Evolutionary conservation across 2,888 invertebrate species (phyloP).

Genomic region (Drosophila parthenogenetica): DNA sequence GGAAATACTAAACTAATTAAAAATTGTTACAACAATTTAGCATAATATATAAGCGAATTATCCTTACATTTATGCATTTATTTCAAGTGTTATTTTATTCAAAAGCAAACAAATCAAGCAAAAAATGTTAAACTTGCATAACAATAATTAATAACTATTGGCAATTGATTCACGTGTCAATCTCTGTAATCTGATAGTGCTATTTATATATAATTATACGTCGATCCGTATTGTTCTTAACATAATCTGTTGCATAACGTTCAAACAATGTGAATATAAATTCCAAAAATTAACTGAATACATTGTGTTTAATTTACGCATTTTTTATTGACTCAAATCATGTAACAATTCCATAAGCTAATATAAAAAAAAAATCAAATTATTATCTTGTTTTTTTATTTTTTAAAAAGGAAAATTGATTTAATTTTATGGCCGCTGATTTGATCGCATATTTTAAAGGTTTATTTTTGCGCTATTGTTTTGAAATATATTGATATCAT

Average conservation of each 20-base stretch:
- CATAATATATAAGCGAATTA: conserved; percentile 43
- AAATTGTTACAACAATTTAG: conserved; percentile 23
- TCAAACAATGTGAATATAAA: conserved; percentile 36
- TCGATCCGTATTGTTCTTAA: conserved; percentile 23
- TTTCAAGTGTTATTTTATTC: conserved; percentile 10
- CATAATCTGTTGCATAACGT: conserved; percentile 37
- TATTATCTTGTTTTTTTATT: conserved; percentile 1
- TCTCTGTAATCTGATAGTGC: conserved; percentile 11
- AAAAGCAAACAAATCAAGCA: conserved; percentile 24
- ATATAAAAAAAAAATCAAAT: conserved; percentile 33
- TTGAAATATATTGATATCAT: not conserved
- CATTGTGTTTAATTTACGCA: conserved; percentile 22
- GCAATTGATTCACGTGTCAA: conserved; percentile 24
- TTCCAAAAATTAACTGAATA: conserved; percentile 17
- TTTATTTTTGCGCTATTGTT: not conserved
- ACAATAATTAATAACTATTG: conserved; percentile 9
- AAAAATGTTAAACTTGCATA: conserved; percentile 3
- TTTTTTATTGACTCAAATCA: conserved; percentile 30
- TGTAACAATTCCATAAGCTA: conserved; percentile 19
- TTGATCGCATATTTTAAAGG: not conserved
- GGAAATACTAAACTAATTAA: conserved; percentile 39
- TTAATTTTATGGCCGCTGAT: not conserved
- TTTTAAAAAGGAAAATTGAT: not conserved
- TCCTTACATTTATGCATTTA: conserved; percentile 12
- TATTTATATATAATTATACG: conserved; percentile 10